Evolutionary conservation across 2,888 invertebrate species (phyloP).

Genomic region (Ectemnius continuus): DNA sequence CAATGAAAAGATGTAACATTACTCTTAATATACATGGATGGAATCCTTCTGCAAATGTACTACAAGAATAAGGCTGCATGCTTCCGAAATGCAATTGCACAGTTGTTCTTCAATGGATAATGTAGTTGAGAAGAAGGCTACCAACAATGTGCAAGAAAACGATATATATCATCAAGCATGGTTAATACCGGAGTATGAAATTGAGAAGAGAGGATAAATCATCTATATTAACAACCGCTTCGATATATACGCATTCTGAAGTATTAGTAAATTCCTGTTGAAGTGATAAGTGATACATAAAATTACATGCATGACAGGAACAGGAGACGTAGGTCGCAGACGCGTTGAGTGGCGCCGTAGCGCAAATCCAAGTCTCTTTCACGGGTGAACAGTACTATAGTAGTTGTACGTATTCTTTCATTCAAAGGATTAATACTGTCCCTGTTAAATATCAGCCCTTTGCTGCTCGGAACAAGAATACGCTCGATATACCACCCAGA

Average conservation of each 20-base stretch:
- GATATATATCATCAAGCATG: constrained; percentile 52
- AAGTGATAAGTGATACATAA: constrained; percentile 66
- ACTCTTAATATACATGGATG: constrained; percentile 72
- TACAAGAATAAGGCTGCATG: constrained; percentile 64
- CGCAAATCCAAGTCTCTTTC: constrained; percentile 65
- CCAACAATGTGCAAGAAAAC: constrained; percentile 43
- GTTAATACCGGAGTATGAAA: constrained; percentile 46
- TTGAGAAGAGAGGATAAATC: constrained; percentile 32
- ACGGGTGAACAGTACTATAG: constrained; percentile 20
- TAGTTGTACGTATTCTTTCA: constrained; percentile 38
- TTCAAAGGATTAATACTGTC: not conserved
- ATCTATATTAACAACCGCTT: constrained; percentile 15
- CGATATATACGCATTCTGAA: constrained; percentile 28
- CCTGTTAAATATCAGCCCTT: no score
- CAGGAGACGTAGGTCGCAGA: constrained; percentile 77
- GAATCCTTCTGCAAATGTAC: constrained; percentile 66
- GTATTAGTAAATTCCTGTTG: constrained; percentile 43
- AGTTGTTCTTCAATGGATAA: constrained; percentile 74
- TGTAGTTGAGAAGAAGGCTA: constrained; percentile 64
- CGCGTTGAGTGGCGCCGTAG: constrained; percentile 78
- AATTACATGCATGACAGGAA: constrained; percentile 78
- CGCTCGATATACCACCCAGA: no score
- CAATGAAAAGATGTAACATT: constrained; percentile 52
- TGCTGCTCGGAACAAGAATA: no score
- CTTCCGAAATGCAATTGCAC: constrained; percentile 68